phyloP scores from a whole-genome alignment of 2,888 invertebrate genomes.

The Amphipoea lucens region DNA sequence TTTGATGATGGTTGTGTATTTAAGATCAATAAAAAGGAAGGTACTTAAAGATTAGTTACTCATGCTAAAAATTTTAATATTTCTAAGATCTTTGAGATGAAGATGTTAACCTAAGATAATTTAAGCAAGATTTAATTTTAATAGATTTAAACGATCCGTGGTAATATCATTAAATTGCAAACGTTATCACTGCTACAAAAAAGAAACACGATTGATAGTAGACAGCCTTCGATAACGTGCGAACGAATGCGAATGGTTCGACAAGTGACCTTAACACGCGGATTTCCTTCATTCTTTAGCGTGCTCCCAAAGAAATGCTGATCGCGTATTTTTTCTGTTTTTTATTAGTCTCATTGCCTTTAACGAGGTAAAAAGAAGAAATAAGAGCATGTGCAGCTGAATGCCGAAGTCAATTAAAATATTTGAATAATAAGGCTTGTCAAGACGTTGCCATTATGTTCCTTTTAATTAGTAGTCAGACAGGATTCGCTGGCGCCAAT shows the following conservation, averaged over 20 bases:
- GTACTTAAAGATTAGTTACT: background rate
- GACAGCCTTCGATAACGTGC: conserved; percentile 49
- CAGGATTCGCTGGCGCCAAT: background rate
- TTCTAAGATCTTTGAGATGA: background rate
- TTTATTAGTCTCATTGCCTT: background rate
- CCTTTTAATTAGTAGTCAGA: background rate
- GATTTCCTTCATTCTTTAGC: conserved; percentile 58
- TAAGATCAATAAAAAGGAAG: background rate
- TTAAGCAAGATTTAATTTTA: background rate
- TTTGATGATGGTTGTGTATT: background rate
- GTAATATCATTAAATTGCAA: background rate
- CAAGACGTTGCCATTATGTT: background rate
- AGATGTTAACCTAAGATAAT: background rate
- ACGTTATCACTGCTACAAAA: conserved; percentile 36
- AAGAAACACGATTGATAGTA: conserved; percentile 39
- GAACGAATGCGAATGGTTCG: conserved; percentile 20
- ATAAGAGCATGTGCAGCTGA: background rate
- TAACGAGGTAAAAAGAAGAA: background rate
- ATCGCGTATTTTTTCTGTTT: background rate
- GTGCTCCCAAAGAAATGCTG: conserved; percentile 28
- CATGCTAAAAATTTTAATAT: background rate
- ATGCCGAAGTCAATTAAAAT: background rate
- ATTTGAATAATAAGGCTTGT: background rate
- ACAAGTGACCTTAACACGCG: conserved; percentile 55
- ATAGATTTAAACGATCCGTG: background rate